phyloP scores from a whole-genome alignment of 2,113 vertebrate genomes.

The Motacilla alba region DNA sequence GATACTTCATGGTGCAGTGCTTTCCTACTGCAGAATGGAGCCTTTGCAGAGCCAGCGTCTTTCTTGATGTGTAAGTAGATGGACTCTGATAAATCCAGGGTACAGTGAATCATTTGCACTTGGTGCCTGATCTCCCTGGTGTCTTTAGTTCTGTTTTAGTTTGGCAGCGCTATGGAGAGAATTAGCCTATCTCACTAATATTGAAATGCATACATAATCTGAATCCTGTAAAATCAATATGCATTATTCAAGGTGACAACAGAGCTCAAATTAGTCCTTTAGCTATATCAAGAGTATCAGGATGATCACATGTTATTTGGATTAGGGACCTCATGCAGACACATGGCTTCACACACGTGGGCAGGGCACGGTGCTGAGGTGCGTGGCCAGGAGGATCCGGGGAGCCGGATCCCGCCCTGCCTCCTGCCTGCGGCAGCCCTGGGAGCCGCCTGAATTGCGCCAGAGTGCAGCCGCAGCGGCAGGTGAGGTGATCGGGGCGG shows the following conservation, averaged over 20 bases:
- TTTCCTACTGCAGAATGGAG: neutral
- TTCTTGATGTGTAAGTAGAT: neutral
- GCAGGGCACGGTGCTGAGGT: neutral
- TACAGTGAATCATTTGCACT: neutral
- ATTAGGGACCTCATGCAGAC: neutral
- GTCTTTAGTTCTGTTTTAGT: neutral
- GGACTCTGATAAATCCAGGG: neutral
- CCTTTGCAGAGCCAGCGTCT: neutral
- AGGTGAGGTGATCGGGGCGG: neutral
- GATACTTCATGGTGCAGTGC: neutral
- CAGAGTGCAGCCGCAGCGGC: fast-evolving
- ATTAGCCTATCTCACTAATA: constrained; percentile 4
- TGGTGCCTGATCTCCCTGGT: neutral
- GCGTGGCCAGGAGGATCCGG: neutral
- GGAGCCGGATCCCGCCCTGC: neutral
- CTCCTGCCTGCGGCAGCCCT: neutral
- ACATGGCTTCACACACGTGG: fast-evolving
- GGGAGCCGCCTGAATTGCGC: neutral
- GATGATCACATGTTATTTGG: neutral
- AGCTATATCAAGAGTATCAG: neutral
- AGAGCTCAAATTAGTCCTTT: neutral
- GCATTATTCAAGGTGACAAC: neutral
- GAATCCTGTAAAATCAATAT: neutral
- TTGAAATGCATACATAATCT: neutral
- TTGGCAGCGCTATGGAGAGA: neutral